Evolutionary conservation across 1,140 invertebrate species (phyloP), one percentile per base, ranked within the genome.

Genomic region (Episyrphus balteatus): DNA sequence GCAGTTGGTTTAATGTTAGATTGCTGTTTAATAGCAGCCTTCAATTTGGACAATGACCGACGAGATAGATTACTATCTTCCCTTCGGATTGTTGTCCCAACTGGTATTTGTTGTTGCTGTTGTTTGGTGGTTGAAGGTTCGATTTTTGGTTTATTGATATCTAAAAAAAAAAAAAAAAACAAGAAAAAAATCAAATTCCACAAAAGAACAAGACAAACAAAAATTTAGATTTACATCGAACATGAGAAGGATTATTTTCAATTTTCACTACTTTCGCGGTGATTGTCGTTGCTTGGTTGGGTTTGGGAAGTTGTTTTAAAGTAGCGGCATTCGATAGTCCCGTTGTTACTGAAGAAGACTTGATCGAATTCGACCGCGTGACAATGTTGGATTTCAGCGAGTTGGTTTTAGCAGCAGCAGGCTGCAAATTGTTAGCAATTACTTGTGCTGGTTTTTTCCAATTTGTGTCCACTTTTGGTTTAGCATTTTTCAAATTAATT

Each of bases 31-130:
- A 26, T 40, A 1, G 59, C 63, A 19, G 59, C 63, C 11, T 59
- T 54, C 32, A 66, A 36, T 44, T 66, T 66, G 31, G 51, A 58
- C 26, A 66, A 45, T 1, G 63, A 66, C 48, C 59, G 63, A 15
- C 56, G 55, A 0, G 59, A 61, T 41, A 66, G 50, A 39, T 66
- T 62, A 49, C 63, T 66, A 44, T 66, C 63, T 48, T 66, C 63
- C 6, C 63, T 59, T 5, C 57, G 58, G 10, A 66, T 41, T 8
- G 52, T 42, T 39, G 49, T 14, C 13, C 15, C 46, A 8, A 36
- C 26, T 1, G 41, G 12, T 17, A 26, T 41, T 39, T 17, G 15
- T 18, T 37, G 39, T 36, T n/a, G 12, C 10, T 3, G 34, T 36
- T n/a, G n/a, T n/a, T n/a, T n/a, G n/a, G n/a, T 36, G 5, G 12